Conservation (phyloP, 2,113 vertebrate genomes). For the Istiophorus platypterus region DNA sequence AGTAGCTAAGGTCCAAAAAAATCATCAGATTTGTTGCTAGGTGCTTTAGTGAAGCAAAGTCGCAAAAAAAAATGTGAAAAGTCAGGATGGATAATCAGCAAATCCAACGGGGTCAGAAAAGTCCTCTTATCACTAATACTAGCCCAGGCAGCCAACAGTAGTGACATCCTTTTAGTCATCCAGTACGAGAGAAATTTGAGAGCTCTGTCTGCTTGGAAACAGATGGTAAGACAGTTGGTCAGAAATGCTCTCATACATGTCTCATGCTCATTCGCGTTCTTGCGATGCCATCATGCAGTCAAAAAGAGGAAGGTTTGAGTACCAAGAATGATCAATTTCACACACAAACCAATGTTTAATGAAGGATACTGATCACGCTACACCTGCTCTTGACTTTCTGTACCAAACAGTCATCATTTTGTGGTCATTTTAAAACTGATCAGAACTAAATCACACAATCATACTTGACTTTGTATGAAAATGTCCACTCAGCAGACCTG, state of each 20-base stretch:
- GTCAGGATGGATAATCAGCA: no score
- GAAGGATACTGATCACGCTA: slow-evolving; percentile 8
- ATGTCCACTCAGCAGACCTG: neutral
- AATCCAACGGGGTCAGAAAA: slow-evolving; percentile 64
- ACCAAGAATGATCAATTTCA: slow-evolving; percentile 6
- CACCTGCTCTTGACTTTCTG: neutral
- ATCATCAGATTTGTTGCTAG: no score
- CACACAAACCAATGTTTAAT: neutral
- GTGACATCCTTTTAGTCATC: slow-evolving; percentile 66
- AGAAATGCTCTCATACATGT: slow-evolving; percentile 69
- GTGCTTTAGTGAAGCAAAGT: no score
- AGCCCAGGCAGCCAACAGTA: slow-evolving; percentile 55
- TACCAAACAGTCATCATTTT: neutral
- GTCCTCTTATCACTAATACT: slow-evolving; percentile 61
- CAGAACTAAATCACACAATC: neutral
- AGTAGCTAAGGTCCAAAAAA: no score
- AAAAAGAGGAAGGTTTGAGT: neutral
- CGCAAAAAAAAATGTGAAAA: no score
- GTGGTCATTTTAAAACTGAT: neutral
- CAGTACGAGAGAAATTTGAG: slow-evolving; percentile 56
- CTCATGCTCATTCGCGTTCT: slow-evolving; percentile 27
- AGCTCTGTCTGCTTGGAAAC: slow-evolving; percentile 70
- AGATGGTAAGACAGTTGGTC: slow-evolving; percentile 84
- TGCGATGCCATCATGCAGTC: slow-evolving; percentile 16
- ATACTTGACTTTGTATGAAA: neutral